These are phyloP conservation scores for Leucophenga montana DNA, from an alignment of 2,888 invertebrate genomes.

Conservation along the genomic window DNA sequence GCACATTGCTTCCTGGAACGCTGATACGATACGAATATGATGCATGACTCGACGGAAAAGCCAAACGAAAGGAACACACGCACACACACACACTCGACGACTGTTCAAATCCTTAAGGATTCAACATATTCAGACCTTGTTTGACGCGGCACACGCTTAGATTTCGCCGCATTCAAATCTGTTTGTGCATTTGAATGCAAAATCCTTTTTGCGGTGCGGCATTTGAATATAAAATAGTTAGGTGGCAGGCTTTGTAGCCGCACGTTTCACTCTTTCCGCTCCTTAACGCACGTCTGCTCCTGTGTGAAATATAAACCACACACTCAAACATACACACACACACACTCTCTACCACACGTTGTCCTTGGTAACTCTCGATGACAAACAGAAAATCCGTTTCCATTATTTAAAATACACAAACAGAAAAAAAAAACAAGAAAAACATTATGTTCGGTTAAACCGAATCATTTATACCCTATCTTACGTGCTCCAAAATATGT, in stretches of 20 bases:
- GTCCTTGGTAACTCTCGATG: constrained; percentile 49
- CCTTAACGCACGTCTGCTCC: constrained; percentile 1
- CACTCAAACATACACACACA: constrained; percentile 34
- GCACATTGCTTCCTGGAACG: constrained; percentile 58
- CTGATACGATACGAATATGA: constrained; percentile 48
- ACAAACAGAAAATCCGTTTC: constrained; percentile 67
- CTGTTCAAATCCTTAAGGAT: constrained; percentile 20
- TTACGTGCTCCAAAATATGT: too few relatives aligned
- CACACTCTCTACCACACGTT: constrained; percentile 35
- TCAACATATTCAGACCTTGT: background rate
- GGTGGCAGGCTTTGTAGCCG: background rate
- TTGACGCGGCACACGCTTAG: constrained; percentile 42
- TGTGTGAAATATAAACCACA: constrained; percentile 42
- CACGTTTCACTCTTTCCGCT: background rate
- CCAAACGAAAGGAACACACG: constrained; percentile 29
- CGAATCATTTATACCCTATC: too few relatives aligned
- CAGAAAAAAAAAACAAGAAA: constrained; percentile 29
- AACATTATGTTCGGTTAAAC: background rate
- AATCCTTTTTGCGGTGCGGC: constrained; percentile 55
- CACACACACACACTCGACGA: background rate
- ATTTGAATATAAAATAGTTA: constrained; percentile 63
- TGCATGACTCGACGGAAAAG: constrained; percentile 63
- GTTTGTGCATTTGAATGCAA: constrained; percentile 58
- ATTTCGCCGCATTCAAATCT: constrained; percentile 59
- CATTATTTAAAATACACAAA: constrained; percentile 61